Conservation (phyloP, 2,797 vertebrate species). For the Aphelocoma californica region DNA sequence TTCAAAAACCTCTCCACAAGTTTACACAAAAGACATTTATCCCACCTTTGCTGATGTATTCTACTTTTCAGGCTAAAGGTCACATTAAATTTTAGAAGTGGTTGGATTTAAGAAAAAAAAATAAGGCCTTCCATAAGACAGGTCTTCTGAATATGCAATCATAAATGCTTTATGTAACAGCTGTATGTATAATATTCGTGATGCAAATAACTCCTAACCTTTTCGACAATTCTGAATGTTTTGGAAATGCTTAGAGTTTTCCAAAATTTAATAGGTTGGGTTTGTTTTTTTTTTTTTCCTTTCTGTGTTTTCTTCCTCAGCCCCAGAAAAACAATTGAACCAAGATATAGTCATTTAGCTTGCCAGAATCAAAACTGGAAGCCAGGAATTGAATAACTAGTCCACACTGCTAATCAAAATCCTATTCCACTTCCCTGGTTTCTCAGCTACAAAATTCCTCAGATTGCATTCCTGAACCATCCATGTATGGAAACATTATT, state of each 20-base stretch:
- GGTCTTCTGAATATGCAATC: not conserved
- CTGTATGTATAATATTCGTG: not conserved
- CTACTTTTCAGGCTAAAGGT: not conserved
- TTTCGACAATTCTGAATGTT: not conserved
- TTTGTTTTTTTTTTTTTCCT: not conserved
- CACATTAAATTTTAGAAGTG: not conserved
- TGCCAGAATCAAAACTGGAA: not conserved
- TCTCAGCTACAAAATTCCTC: not conserved
- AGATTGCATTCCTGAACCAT: not conserved
- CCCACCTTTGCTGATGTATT: not conserved
- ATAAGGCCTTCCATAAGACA: not conserved
- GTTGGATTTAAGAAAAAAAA: not conserved
- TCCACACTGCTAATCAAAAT: not conserved
- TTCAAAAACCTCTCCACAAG: not conserved
- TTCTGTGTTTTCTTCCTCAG: not conserved
- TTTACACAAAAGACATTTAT: not conserved
- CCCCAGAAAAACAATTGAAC: not conserved
- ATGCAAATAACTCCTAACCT: not conserved
- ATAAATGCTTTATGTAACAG: not conserved
- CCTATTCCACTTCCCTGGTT: not conserved
- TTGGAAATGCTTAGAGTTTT: not conserved
- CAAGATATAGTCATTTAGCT: not conserved
- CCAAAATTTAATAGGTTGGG: not conserved
- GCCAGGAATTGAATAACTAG: not conserved
- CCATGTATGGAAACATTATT: not conserved